A percentile compares a stretch with the other conserved stretches of the same genome.
Evolutionary conservation across 2,888 invertebrate species (phyloP).

Genomic region (Zeuzera pyrina): DNA sequence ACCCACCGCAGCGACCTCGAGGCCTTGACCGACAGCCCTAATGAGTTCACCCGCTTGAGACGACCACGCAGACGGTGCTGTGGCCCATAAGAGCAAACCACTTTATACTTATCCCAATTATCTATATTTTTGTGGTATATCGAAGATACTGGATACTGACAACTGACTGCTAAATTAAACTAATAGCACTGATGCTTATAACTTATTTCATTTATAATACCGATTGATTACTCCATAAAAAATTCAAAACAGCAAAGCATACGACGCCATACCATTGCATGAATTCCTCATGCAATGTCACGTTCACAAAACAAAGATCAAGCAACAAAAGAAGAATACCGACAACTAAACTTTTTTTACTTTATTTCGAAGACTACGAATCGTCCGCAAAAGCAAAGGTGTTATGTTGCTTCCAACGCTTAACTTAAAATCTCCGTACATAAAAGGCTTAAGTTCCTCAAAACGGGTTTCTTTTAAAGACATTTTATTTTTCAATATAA

Average conservation of each 20-base stretch:
- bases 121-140: no score
- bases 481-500: constrained; percentile 70
- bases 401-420: constrained; percentile 47
- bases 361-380: constrained; percentile 50
- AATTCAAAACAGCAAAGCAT: constrained; percentile 38
- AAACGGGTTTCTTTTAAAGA: constrained; percentile 69
- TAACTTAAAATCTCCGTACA: constrained; percentile 58
- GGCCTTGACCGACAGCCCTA: constrained; percentile 71
- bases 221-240: no score
- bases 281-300: constrained; percentile 70
- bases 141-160: no score
- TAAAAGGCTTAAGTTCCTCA: constrained; percentile 70
- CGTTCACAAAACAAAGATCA: constrained; percentile 67
- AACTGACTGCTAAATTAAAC: no score
- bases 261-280: constrained; percentile 64
- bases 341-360: constrained; percentile 69
- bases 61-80: constrained; percentile 17
- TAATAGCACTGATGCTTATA: no score
- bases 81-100: no score
- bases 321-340: constrained; percentile 65
- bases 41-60: constrained; percentile 55
- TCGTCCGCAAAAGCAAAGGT: constrained; percentile 34
- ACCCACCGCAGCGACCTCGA: constrained; percentile 66
- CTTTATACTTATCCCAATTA: no score
- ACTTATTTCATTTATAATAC: no score